A percentile compares a stretch with the other conserved stretches of the same genome.
phyloP scores from a whole-genome alignment of 1,140 invertebrate species.

The Aporrectodea caliginosa region DNA sequence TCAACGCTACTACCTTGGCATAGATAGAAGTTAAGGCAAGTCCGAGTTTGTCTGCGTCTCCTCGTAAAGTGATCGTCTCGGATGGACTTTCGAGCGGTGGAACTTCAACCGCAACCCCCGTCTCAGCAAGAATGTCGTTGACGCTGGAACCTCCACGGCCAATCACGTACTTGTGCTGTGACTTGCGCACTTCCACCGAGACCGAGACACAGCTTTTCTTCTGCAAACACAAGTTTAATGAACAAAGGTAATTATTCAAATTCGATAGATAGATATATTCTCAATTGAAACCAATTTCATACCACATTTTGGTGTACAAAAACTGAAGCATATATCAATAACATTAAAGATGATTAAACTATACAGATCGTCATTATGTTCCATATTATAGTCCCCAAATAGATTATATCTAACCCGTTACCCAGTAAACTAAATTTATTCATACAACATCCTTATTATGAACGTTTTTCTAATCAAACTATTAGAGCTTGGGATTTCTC shows the following conservation, averaged over 20 bases:
- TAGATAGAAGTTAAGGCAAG: slow-evolving; percentile 86
- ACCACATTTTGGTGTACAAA: too few species aligned
- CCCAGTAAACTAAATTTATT: background rate
- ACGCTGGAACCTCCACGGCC: slow-evolving; percentile 80
- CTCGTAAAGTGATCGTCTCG: slow-evolving; percentile 92
- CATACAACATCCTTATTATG: too few species aligned
- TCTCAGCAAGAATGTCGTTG: slow-evolving; percentile 84
- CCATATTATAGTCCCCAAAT: too few species aligned
- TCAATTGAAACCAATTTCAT: background rate
- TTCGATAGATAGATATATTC: background rate
- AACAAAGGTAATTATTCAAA: background rate
- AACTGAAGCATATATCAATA: too few species aligned
- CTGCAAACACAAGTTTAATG: slow-evolving; percentile 53
- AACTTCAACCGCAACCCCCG: slow-evolving; percentile 93
- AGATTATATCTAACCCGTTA: background rate
- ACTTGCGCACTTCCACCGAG: slow-evolving; percentile 85
- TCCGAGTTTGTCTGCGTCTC: slow-evolving; percentile 62
- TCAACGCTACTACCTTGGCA: too few species aligned
- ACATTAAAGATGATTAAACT: too few species aligned
- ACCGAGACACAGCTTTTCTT: slow-evolving; percentile 83
- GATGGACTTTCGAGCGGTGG: slow-evolving; percentile 77
- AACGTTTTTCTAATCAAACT: too few species aligned
- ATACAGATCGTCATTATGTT: too few species aligned
- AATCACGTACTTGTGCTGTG: slow-evolving; percentile 94
- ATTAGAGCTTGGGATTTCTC: too few species aligned